Percentiles rank a stretch among this genome's conserved stretches.
These are phyloP conservation scores for Pseudococcus jackbeardsleyi DNA, from an alignment of 2,888 invertebrate species.

Conservation along the genomic window DNA sequence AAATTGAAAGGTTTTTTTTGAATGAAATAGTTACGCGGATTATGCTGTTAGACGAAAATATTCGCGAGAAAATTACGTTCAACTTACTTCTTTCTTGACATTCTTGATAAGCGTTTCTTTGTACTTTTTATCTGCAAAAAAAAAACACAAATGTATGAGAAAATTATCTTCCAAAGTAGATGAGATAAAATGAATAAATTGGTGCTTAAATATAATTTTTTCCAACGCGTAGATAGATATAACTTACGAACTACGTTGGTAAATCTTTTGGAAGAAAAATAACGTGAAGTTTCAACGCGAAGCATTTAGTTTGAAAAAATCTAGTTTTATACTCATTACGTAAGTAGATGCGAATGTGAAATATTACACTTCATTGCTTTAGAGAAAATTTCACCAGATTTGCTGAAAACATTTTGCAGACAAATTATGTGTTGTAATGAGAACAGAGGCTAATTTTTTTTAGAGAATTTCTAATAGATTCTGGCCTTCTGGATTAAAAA, in stretches of 20 bases:
- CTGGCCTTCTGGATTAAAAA: no score
- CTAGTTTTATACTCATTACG: not conserved
- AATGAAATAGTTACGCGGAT: not conserved
- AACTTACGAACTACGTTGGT: no score
- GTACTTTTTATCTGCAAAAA: conserved; percentile 71
- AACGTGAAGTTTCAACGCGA: not conserved
- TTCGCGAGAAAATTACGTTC: not conserved
- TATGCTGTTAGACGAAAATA: not conserved
- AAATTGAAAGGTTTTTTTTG: not conserved
- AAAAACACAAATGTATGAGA: not conserved
- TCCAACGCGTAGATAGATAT: no score
- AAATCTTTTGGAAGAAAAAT: not conserved
- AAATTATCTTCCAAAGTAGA: not conserved
- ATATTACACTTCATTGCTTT: not conserved
- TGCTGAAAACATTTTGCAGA: not conserved
- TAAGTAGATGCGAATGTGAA: not conserved
- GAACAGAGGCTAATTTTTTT: no score
- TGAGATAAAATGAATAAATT: not conserved
- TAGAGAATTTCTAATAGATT: no score
- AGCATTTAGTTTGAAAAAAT: not conserved
- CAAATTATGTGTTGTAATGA: not conserved
- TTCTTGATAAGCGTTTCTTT: conserved; percentile 83
- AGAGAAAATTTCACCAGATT: not conserved
- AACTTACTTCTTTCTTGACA: conserved; percentile 81
- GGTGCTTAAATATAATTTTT: no score